Conservation (phyloP, 2,888 invertebrate species). For the Bellardia pandia region DNA sequence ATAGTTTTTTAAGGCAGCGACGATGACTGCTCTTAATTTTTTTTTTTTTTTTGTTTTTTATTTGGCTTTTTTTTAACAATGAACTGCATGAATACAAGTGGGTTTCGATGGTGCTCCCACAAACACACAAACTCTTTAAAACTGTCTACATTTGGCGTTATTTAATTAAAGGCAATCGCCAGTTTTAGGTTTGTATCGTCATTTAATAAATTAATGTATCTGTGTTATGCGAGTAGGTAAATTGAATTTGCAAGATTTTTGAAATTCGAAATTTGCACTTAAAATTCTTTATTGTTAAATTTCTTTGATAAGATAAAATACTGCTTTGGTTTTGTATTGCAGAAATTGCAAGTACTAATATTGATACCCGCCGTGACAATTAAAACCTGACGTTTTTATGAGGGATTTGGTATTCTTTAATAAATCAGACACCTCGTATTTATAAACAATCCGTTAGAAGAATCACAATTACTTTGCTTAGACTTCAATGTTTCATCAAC, state of each 20-base stretch:
- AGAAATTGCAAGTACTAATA: no score
- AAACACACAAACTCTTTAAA: slow-evolving; percentile 16
- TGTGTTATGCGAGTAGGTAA: neutral
- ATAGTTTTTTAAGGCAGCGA: slow-evolving; percentile 53
- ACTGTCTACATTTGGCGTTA: slow-evolving; percentile 41
- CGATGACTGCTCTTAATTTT: slow-evolving; percentile 44
- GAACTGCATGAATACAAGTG: slow-evolving; percentile 55
- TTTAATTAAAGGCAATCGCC: slow-evolving; percentile 41
- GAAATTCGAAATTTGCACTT: neutral
- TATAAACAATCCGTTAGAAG: no score
- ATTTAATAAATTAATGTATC: neutral
- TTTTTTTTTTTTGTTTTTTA: slow-evolving; percentile 36
- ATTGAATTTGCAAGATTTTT: neutral
- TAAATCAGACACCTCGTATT: no score
- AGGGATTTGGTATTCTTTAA: no score
- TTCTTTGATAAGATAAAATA: neutral
- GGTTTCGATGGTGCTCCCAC: slow-evolving; percentile 54
- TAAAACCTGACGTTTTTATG: no score
- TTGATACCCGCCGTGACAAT: no score
- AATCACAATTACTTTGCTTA: no score
- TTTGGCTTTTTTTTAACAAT: slow-evolving; percentile 38
- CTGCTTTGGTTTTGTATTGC: no score
- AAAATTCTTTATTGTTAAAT: neutral
- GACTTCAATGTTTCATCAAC: no score
- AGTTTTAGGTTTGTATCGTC: neutral